Evolutionary conservation across 2,888 invertebrate species (phyloP).

Genomic region (Aporophyla lueneburgensis): DNA sequence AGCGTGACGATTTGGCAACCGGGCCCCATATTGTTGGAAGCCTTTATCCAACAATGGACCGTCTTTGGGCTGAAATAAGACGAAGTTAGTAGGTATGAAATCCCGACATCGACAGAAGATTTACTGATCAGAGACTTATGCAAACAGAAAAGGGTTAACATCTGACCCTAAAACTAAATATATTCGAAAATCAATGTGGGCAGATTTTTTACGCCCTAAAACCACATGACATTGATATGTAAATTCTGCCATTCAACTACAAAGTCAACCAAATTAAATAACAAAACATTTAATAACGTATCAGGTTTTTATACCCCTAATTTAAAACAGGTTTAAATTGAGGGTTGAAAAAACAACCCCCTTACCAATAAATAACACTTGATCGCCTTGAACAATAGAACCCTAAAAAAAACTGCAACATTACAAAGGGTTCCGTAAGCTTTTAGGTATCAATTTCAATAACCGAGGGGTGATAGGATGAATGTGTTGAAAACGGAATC

Average conservation of each 20-base stretch:
- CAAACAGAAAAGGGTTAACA: not conserved
- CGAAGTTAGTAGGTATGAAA: not conserved
- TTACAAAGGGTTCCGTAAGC: constrained; percentile 54
- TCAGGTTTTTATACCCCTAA: constrained; percentile 26
- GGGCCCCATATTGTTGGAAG: too few species aligned
- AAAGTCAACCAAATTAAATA: constrained; percentile 38
- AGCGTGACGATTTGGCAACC: too few species aligned
- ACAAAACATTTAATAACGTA: constrained; percentile 33
- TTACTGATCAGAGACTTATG: not conserved
- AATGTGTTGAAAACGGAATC: constrained; percentile 17
- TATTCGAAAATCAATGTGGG: not conserved
- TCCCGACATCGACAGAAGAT: not conserved
- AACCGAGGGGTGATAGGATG: constrained; percentile 45
- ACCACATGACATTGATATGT: not conserved
- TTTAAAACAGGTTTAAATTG: constrained; percentile 45
- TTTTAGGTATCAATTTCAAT: constrained; percentile 63
- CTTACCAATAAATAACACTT: constrained; percentile 51
- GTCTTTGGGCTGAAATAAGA: too few species aligned
- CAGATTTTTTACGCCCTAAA: not conserved
- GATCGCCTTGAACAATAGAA: constrained; percentile 45
- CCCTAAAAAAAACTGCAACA: constrained; percentile 49
- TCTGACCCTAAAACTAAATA: not conserved
- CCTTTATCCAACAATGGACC: too few species aligned
- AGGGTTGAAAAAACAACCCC: constrained; percentile 28
- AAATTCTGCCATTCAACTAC: not conserved